Evolutionary conservation across 2,888 invertebrate species (phyloP).

Genomic region (Linnaemya vulpina): DNA sequence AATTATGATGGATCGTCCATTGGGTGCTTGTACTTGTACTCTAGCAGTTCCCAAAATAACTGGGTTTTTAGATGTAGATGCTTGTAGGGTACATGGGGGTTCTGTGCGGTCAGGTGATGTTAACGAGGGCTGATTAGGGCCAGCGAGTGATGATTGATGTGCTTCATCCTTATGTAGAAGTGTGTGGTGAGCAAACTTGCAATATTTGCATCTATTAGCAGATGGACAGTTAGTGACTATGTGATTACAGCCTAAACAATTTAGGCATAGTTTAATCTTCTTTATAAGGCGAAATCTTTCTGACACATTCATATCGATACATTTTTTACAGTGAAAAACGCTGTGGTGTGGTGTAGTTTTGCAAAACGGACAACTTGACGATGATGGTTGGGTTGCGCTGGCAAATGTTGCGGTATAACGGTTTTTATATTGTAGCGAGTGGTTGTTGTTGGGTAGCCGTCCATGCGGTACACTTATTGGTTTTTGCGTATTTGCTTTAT

Average conservation of each 20-base stretch:
- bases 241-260: constrained; percentile 11
- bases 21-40: no score
- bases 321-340: constrained; percentile 22
- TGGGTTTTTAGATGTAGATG: no score
- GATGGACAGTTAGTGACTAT: no score
- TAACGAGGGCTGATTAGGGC: no score
- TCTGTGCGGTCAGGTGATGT: no score
- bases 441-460: background rate
- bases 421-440: constrained; percentile 1
- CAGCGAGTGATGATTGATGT: no score
- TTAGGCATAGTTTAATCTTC: constrained; percentile 5
- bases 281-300: constrained; percentile 11
- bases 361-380: constrained; percentile 9
- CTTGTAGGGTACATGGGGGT: no score
- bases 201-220: no score
- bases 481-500: background rate
- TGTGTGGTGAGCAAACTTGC: no score
- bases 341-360: constrained; percentile 5
- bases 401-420: background rate
- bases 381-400: background rate
- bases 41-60: no score
- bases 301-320: background rate
- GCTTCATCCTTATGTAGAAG: no score
- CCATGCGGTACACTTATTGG: constrained; percentile 4
- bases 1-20: no score